Base-by-base conservation (phyloP, 2,888 invertebrate species). In the Parnassius mnemosyne region DNA sequence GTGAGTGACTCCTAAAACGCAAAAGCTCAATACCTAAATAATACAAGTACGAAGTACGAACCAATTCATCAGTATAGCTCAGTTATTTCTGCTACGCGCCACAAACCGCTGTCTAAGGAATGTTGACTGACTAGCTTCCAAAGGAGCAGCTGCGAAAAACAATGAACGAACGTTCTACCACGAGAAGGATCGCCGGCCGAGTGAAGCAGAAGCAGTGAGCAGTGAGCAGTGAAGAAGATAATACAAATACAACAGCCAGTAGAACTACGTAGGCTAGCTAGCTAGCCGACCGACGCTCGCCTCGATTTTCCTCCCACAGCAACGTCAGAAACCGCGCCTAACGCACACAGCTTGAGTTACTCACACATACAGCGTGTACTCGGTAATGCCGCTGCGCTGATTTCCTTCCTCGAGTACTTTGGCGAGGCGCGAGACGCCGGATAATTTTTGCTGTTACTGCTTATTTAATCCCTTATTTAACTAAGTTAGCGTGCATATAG, bases 71-170 rank as follows among this genome's bases (percentile, higher is more conserved):
- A 83, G 81, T 83, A 84, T 76, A 78, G 80, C 80, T 79, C 76
- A 83, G 84, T 85, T 83, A 90, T 88, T 87, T 84, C 76, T 80
- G 83, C 83, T 86, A 89, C 85, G 87, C 87, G 84, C 89, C 84
- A 87, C 86, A 87, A 87, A 78, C 82, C 78, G 78, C 75, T 73
- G 79, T 66, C 80, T 76, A 66, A 73, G 89, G 89, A 90, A 90
- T 90, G 90, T 78, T 84, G 87, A 85, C 82, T 66, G 82, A 83
- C 88, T 78, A 80, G 84, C 80, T 82, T 71, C 80, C 81, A 82
- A 79, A 75, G 80, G 73, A 75, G 76, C 78, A 73, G 71, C 67
- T 68, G 70, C 66, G 71, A 72, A 76, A 77, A 78, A 75, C 73
- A 73, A 76, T 77, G 75, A 75, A 77, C 80, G 70, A 71, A 75